Base-by-base conservation (phyloP, 2,888 invertebrate species). In the Graphium colonna region DNA sequence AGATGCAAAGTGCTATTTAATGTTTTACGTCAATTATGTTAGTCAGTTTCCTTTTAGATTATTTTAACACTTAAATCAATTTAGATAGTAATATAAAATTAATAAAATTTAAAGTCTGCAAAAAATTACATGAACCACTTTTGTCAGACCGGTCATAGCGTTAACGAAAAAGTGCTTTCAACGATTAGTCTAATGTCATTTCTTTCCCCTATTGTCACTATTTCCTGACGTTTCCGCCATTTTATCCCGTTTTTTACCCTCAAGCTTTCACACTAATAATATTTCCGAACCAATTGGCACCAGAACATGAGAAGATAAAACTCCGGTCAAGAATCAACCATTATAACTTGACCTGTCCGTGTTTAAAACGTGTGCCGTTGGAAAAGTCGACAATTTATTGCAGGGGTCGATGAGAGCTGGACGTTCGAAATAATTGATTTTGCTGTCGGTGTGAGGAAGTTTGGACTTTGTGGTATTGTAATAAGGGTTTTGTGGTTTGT, bases 211-310 rank as follows among this genome's bases (percentile, higher is more conserved):
- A 15, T 7, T 13, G 13, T 26, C 12, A 21, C 36, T 18, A 33
- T 42, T 50, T 48, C 40, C 39, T 40, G 43, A 47, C 51, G 17
- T 51, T 48, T 51, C 57, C 57, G 57, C 52, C 56, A 49, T 52
- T 53, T 55, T 63, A 63, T 64, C 53, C 58, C 54, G 55, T 59
- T 65, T 67, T 71, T 72, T 71, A 64, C 62, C 71, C 69, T 65
- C 60, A 56, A 63, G 58, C 73, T 74, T 71, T 69, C 71, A 67
- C 65, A 72, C 69, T 76, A 81, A 83, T 77, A 79, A 79, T 79
- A 82, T 82, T 79, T 79, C 74, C 65, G 67, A 69, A 73, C 78
- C 82, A 81, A 86, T 84, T 82, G 80, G 73, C 74, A 81, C 76
- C 85, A 85, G 82, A 33, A 60, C 68, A 78, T 79, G 70, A 77